Conservation (phyloP, 2,888 invertebrate species). For the Athalia cordata region DNA sequence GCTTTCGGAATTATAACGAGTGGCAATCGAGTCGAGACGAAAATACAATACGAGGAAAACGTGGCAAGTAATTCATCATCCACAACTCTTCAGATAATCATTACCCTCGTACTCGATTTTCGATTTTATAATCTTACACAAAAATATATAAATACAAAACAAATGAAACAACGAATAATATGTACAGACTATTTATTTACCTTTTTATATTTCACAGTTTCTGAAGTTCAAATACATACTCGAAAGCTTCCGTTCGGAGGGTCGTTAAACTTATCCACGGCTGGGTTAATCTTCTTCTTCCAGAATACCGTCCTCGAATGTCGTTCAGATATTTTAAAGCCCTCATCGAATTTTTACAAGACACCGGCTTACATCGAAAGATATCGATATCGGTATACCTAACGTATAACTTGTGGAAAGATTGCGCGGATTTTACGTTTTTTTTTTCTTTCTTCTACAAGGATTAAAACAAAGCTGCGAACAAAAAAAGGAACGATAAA, state of each 20-base stretch:
- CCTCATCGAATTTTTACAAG: not conserved
- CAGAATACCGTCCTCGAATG: not conserved
- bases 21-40: slow-evolving; percentile 21
- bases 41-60: slow-evolving; percentile 11
- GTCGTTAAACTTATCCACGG: slow-evolving; percentile 1
- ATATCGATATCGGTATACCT: too few relatives aligned
- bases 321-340: not conserved
- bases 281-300: not conserved
- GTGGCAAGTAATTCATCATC: slow-evolving; percentile 28
- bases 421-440: not conserved
- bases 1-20: slow-evolving; percentile 21
- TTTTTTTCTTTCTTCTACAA: not conserved
- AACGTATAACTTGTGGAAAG: not conserved
- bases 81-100: slow-evolving; percentile 1
- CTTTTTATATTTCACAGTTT: not conserved
- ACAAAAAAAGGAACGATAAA: too few relatives aligned
- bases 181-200: not conserved
- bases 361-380: too few relatives aligned
- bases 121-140: not conserved
- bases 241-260: not conserved
- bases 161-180: not conserved
- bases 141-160: not conserved
- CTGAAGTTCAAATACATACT: slow-evolving; percentile 22
- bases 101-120: slow-evolving; percentile 5
- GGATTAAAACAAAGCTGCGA: too few relatives aligned